Conservation (phyloP, 2,113 vertebrate genomes). For the Leucopsar rothschildi region DNA sequence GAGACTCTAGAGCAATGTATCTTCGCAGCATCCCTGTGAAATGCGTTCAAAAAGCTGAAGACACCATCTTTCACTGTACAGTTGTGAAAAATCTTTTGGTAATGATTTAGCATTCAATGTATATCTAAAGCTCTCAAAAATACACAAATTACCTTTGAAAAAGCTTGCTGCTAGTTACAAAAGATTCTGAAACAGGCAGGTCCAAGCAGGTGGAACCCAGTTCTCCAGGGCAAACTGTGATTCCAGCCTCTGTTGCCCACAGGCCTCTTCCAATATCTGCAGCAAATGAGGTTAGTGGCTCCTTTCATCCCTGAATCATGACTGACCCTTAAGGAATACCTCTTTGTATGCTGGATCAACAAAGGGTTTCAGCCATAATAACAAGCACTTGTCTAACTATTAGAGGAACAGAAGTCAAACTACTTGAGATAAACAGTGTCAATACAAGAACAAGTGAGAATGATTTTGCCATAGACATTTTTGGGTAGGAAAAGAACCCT, state of each 20-base stretch:
- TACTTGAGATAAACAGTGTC: background rate
- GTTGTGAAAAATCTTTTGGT: background rate
- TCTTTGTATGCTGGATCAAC: background rate
- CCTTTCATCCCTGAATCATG: background rate
- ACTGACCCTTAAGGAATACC: background rate
- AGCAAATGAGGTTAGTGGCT: rapidly evolving
- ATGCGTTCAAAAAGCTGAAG: background rate
- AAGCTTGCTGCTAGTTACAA: background rate
- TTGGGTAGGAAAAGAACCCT: background rate
- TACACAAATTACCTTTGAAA: background rate
- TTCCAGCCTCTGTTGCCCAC: background rate
- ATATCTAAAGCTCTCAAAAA: background rate
- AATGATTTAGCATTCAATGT: background rate
- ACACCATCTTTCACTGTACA: background rate
- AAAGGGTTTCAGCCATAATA: background rate
- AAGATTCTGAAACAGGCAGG: background rate
- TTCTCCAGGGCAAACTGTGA: background rate
- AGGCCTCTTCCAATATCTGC: rapidly evolving
- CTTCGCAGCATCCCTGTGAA: background rate
- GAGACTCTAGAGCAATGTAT: background rate
- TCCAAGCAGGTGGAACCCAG: background rate
- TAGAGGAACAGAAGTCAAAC: background rate
- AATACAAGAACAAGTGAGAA: background rate
- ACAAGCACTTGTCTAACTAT: background rate
- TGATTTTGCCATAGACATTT: background rate